A percentile compares a stretch with the other conserved stretches of the same genome.
phyloP scores from a whole-genome alignment of 2,113 vertebrate genomes.

The Leuciscus idus region DNA sequence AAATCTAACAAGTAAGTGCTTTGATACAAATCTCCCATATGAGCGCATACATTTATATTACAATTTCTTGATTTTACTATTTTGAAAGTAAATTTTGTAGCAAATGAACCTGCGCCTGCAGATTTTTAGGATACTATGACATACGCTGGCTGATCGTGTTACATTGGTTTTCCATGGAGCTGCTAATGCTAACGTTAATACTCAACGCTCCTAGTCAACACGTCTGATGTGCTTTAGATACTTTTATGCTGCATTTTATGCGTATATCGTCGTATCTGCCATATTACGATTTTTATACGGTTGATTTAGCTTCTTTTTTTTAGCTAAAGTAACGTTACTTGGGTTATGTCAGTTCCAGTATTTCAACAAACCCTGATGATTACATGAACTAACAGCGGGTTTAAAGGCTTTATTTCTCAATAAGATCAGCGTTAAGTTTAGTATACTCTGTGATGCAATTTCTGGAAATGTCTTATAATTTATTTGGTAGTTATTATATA shows the following conservation, averaged over 20 bases:
- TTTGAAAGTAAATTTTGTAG: not conserved
- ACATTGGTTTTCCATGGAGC: not conserved
- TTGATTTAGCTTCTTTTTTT: not conserved
- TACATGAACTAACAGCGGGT: not conserved
- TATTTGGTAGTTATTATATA: not conserved
- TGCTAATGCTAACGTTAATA: conserved; percentile 23
- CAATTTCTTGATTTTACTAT: not conserved
- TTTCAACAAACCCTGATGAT: not conserved
- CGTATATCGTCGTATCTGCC: not conserved
- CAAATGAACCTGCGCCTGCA: not conserved
- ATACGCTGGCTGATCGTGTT: not conserved
- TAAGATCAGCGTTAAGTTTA: not conserved
- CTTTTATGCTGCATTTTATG: not conserved
- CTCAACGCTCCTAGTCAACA: not conserved
- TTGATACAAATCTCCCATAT: not conserved
- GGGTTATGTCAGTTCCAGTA: not conserved
- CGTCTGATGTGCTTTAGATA: not conserved
- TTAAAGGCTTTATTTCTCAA: not conserved
- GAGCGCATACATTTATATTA: not conserved
- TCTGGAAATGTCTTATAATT: not conserved
- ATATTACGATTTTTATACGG: not conserved
- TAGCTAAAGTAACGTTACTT: not conserved
- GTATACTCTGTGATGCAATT: not conserved
- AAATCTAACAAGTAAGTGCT: not conserved
- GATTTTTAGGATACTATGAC: not conserved